Percentiles rank a stretch among this genome's conserved stretches.
Evolutionary conservation across 35 echinoderm and acorn worm species (phyloP).

Genomic region (Hemicentrotus pulcherrimus): DNA sequence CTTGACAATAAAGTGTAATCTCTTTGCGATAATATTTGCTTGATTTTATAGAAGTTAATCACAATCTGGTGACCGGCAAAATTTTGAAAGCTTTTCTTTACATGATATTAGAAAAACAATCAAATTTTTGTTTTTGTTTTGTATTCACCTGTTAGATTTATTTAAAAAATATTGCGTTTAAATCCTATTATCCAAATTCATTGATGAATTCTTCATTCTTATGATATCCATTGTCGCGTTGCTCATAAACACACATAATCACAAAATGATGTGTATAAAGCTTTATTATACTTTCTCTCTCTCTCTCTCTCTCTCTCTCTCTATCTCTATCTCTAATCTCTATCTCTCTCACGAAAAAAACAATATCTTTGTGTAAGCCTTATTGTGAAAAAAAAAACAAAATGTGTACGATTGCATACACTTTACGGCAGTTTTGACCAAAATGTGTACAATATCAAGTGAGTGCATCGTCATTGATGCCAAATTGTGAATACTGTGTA

Average conservation of each 20-base stretch:
- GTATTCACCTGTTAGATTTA: not conserved
- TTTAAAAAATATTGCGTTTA: not conserved
- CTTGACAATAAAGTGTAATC: too few species aligned
- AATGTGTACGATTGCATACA: constrained; percentile 46
- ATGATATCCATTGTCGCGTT: not conserved
- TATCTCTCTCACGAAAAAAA: not conserved
- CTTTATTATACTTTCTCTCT: not conserved
- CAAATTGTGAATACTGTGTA: constrained; percentile 24
- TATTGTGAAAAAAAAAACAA: constrained; percentile 14
- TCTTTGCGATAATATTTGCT: too few species aligned
- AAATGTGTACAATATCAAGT: constrained; percentile 32
- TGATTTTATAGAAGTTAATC: not conserved
- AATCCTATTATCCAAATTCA: not conserved
- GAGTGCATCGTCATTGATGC: not conserved
- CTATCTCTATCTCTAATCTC: not conserved
- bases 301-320: not conserved
- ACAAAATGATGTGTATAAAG: not conserved
- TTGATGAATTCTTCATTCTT: not conserved
- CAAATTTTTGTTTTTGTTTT: not conserved
- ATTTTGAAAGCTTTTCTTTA: too few species aligned
- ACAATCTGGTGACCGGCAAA: not conserved
- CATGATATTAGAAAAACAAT: not conserved
- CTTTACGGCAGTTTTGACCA: constrained; percentile 39
- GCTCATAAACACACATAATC: not conserved
- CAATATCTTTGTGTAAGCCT: constrained; percentile 24